Evolutionary conservation across 2,113 vertebrate genomes (phyloP), one percentile per base, ranked within the genome.

Genomic region (Vulpes lagopus): DNA sequence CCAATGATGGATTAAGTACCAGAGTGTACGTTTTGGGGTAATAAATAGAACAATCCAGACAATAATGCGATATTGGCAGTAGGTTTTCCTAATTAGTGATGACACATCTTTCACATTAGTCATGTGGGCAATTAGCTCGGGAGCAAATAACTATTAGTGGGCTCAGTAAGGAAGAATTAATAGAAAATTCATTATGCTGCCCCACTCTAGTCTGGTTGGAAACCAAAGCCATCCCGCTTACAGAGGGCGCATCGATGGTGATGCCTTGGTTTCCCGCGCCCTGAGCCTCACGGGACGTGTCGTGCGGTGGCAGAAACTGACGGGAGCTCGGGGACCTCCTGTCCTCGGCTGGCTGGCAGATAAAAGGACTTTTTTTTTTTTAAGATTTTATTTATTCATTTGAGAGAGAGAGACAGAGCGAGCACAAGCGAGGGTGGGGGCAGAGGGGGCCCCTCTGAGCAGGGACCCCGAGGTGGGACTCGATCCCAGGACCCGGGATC

Each of bases 141-240:
- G 80, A 62, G 35, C 15, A 35, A 79, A 3, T 49, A n/a, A 69
- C 25, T 88, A 10, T 71, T 84, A 65, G 53, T 62, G 53, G 71
- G 81, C 53, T 93, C 88, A n/a, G 74, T 62, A n/a, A 55, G 73
- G 59, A 86, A 51, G 82, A 67, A 96, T 79, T 91, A 85, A 64
- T 11, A 95, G 86, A 69, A 90, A 90, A 90, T 94, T 69, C 89
- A 97, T 95, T 84, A 85, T 2, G 4, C 73, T 30, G 10, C 27
- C 87, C 76, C 69, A 19, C 23, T 90, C 49, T 64, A 22, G 57
- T 89, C 11, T 84, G 80, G 20, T 49, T 38, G 74, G 23, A 86
- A 94, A 92, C 81, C 92, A 93, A 86, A 95, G 71, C 55, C 12
- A 76, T 85, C 89, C 53, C 30, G 38, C 53, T 73, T 80, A 51